Evolutionary conservation across 2,797 vertebrate species (phyloP), one percentile per base, ranked within the genome.

Genomic region (Falco naumanni): DNA sequence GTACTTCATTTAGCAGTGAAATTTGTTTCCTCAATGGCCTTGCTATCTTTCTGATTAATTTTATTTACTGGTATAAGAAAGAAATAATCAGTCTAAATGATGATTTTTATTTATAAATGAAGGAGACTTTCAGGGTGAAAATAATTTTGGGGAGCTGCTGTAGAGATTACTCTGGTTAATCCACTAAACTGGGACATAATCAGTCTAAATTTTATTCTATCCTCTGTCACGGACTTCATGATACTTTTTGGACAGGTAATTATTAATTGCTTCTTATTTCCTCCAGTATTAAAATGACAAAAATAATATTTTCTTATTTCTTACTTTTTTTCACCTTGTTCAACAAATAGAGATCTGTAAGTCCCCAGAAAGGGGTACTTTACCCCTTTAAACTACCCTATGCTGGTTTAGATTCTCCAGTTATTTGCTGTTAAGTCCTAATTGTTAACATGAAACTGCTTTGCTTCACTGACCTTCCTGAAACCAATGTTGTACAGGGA

Each of bases 361-460:
- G 13, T 50, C 1, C 6, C 20, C 9, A 79, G 37, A 70, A 65
- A 18, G 2, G 7, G 10, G 4, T 37, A 29, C 8, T 69, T 93
- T 47, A 51, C 1, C 1, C 19, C 5, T 72, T 78, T 54, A 48
- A 56, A 37, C 19, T 31, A 75, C 0, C 4, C 2, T 19, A 1
- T 61, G 10, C 19, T 60, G 3, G 2, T 71, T 84, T 64, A 64
- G 10, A 50, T 19, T 56, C 34, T 74, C 5, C 13, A 84, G 28
- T 50, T 78, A 57, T 63, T 68, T 41, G 39, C 2, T 87, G 82
- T 31, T 1, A 3, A 65, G 25, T 84, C 79, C 37, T 74, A 41
- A 45, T 56, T 57, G 21, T 57, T 50, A 76, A 39, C 24, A 37
- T 34, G 20, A 90, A 84, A 87, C 5, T 56, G 4, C 16, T 86